These are phyloP conservation scores for Picathartes gymnocephalus DNA, from an alignment of 2,113 vertebrate genomes.

Conservation along the genomic window DNA sequence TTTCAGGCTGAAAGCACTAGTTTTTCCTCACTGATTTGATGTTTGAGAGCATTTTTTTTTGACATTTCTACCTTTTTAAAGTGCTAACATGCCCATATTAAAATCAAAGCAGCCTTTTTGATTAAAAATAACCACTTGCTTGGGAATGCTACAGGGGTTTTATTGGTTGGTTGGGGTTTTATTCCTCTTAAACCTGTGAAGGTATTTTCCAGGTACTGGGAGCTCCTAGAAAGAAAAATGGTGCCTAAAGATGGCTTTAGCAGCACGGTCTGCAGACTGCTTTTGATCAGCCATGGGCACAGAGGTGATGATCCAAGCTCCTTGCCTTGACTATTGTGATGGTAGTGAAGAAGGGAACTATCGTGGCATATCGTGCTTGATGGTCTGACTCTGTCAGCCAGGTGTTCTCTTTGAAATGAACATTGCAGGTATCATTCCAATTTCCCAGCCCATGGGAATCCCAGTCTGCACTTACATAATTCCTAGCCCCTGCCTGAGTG, in stretches of 20 bases:
- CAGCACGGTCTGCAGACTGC: not conserved
- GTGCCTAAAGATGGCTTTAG: not conserved
- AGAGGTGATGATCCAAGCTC: not conserved
- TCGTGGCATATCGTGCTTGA: not conserved
- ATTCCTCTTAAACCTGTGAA: not conserved
- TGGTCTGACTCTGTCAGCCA: not conserved
- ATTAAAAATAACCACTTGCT: not conserved
- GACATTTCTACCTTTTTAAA: not conserved
- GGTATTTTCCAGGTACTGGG: not conserved
- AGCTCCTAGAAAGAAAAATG: not conserved
- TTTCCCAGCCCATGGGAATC: not conserved
- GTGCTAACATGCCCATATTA: not conserved
- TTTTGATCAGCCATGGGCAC: not conserved
- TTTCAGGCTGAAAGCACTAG: not conserved
- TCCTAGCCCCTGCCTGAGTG: not conserved
- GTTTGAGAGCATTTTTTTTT: not conserved
- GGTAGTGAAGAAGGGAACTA: not conserved
- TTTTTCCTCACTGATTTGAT: not conserved
- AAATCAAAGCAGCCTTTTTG: not conserved
- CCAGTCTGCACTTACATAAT: not conserved
- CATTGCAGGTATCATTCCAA: not conserved
- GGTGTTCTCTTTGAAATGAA: not conserved
- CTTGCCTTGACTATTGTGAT: not conserved
- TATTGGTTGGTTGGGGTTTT: not conserved
- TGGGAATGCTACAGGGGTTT: not conserved